Base-by-base conservation (phyloP, 1,140 invertebrate genomes). In the Drosophila mauritiana region DNA sequence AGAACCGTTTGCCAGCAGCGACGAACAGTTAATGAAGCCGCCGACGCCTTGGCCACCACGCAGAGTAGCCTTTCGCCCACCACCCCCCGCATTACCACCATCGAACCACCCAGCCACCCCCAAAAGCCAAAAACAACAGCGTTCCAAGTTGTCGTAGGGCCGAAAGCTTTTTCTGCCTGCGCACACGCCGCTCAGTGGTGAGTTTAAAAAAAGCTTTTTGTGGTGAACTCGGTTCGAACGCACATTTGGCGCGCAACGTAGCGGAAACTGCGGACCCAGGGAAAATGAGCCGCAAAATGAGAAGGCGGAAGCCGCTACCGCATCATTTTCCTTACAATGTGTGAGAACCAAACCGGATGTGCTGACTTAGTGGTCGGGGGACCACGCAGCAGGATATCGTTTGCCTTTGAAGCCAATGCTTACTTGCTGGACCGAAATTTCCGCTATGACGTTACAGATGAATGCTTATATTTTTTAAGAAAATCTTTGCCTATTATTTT, bases 1-100 rank as follows among this genome's bases (percentile, higher is more conserved):
- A 67, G 45, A 89, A 89, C 84, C 83, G 80, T 69, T 73, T 73
- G 51, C 65, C 75, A 83, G 59, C 84, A 88, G 76, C 72, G 84
- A 65, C 83, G 72, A 86, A 81, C 74, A 73, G 83, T 67, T 67
- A 89, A 88, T 88, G 83, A 89, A 88, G 65, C 67, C 70, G 54
- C 59, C 64, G 70, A 62, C 62, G 25, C 31, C 51, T 73, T 73
- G 73, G 61, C 75, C 45, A 79, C 45, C 63, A 79, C 48, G 64
- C 67, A 48, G 51, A 70, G 64, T 39, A 37, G 64, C 34, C 37
- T 54, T 55, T 27, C 13, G 3, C 17, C 45, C 61, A 11, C 27
- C 36, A 34, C 34, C 22, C 20, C 8, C 27, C 11, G 10, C 27
- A 6, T 5, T 11, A 10, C n/a, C 11, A 4, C 56, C 40, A 45